Conservation (phyloP, 2,888 invertebrate genomes). For the Drosophila macrothrix region DNA sequence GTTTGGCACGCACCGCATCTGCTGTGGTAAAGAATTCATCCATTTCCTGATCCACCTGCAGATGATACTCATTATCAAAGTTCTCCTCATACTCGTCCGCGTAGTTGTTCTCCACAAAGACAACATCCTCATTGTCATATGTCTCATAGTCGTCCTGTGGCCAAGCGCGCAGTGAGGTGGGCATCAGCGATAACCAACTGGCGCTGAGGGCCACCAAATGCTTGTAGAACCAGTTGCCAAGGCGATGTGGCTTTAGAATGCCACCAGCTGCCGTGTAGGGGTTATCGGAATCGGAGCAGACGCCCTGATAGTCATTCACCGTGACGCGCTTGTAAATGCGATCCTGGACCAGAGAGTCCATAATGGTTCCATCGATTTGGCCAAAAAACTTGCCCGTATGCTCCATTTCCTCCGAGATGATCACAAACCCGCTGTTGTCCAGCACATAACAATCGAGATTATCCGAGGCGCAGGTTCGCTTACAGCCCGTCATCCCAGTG, state of each 20-base stretch:
- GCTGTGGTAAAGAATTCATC: slow-evolving; percentile 84
- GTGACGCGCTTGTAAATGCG: slow-evolving; percentile 95
- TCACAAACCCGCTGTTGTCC: slow-evolving; percentile 97
- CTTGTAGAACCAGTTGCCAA: slow-evolving; percentile 82
- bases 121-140: slow-evolving; percentile 82
- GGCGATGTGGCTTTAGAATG: slow-evolving; percentile 74
- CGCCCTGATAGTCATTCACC: slow-evolving; percentile 95
- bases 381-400: slow-evolving; percentile 97
- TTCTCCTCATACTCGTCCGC: slow-evolving; percentile 84
- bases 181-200: slow-evolving; percentile 83
- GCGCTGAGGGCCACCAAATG: slow-evolving; percentile 82
- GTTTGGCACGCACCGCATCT: slow-evolving; percentile 77
- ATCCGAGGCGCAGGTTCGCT: slow-evolving; percentile 94
- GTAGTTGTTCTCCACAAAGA: slow-evolving; percentile 83
- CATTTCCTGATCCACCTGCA: slow-evolving; percentile 83
- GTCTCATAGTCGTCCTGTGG: slow-evolving; percentile 83
- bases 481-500: slow-evolving; percentile 89
- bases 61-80: slow-evolving; percentile 83
- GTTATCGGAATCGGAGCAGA: slow-evolving; percentile 90
- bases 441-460: slow-evolving; percentile 96
- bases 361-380: slow-evolving; percentile 96
- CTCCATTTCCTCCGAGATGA: slow-evolving; percentile 93
- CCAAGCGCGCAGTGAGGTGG: slow-evolving; percentile 82
- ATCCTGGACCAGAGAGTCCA: slow-evolving; percentile 96
- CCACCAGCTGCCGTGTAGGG: slow-evolving; percentile 85